phyloP scores from a whole-genome alignment of 2,113 vertebrate genomes.

The Cettia cetti region DNA sequence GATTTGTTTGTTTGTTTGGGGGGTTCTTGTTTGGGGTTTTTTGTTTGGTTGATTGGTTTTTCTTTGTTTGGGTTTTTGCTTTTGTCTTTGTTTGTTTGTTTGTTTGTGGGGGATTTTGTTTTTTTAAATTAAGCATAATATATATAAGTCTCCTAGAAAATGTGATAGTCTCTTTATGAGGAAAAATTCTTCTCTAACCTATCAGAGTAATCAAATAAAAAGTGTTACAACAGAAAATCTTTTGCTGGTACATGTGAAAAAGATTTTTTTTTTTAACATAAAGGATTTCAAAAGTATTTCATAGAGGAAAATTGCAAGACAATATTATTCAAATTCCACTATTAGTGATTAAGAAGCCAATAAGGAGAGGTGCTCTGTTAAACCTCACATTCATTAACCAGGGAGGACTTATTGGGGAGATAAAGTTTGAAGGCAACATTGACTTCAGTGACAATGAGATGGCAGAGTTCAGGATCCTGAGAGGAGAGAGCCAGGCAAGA shows the following conservation, averaged over 20 bases:
- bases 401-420: too few relatives aligned
- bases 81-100: not conserved
- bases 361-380: not conserved
- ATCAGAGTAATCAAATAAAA: not conserved
- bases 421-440: not conserved
- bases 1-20: not conserved
- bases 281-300: not conserved
- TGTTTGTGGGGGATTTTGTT: not conserved
- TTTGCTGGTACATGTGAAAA: not conserved
- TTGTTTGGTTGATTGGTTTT: too few relatives aligned
- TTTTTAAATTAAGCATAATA: not conserved
- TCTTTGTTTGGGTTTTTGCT: not conserved
- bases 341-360: not conserved
- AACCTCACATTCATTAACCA: not conserved
- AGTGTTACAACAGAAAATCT: not conserved
- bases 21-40: not conserved
- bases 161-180: not conserved
- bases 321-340: not conserved
- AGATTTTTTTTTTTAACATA: too few relatives aligned
- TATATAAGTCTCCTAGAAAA: not conserved
- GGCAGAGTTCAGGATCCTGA: not conserved
- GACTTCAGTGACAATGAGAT: not conserved
- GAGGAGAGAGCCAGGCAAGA: not conserved
- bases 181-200: not conserved
- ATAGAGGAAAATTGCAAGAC: not conserved